Evolutionary conservation across 2,113 vertebrate genomes (phyloP), one percentile per base, ranked within the genome.

Genomic region (Lagopus muta): DNA sequence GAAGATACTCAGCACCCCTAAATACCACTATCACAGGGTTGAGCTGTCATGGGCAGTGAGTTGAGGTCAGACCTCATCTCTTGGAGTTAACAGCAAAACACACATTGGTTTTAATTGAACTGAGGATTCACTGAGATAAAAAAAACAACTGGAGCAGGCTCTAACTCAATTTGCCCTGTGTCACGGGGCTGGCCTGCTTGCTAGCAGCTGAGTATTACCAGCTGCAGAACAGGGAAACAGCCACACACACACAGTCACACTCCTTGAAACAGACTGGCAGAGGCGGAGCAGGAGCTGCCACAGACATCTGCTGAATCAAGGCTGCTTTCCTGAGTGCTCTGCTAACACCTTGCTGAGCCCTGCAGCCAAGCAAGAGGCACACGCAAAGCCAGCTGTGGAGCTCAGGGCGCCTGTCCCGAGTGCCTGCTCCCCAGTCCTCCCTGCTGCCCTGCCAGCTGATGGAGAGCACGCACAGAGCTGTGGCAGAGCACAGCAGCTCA

Each of bases 361-460:
- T 66, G 6, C 8, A 4, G 20, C 50, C 27, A 30, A 10, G 14
- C 0, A 3, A 19, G 25, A n/a, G 1, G 0, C 2, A 1, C n/a
- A 45, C 8, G 14, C 17, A 13, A 55, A 57, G 21, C 72, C 76
- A 30, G 48, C 60, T 0, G 1, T 36, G 3, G 58, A 27, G 5
- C 47, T 84, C 24, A 16, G 52, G 79, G 54, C 1, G 0, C 8
- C 30, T 28, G 5, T 36, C 15, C 32, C 21, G 13, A 13, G 7
- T 52, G 11, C 45, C n/a, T 0, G 1, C 11, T 48, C 48, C 34
- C 22, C 11, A 38, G 3, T 34, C 16, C 1, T 3, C 16, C 17
- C 11, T 6, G 54, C n/a, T 2, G 18, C 58, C 57, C 1, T 2
- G 50, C 1, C 9, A 55, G 60, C 15, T 0, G 1, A 7, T 8